Evolutionary conservation across 2,113 vertebrate genomes (phyloP).

Genomic region (Tachysurus fulvidraco): DNA sequence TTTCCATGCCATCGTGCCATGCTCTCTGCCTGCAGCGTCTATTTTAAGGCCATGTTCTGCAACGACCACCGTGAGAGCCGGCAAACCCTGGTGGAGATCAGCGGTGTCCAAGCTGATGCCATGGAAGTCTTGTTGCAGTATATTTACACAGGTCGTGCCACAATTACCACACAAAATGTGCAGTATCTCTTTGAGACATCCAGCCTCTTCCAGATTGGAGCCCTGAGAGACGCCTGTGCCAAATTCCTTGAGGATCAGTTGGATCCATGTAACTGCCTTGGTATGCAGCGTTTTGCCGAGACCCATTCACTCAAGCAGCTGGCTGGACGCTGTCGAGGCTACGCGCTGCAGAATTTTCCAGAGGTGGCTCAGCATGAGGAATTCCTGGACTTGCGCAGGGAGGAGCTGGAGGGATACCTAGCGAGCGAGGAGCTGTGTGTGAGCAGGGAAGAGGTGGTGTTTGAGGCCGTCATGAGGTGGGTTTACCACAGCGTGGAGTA

Average conservation of each 20-base stretch:
- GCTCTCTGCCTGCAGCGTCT: slow-evolving; percentile 83
- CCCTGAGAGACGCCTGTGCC: slow-evolving; percentile 90
- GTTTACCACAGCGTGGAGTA: slow-evolving; percentile 86
- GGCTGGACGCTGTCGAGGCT: slow-evolving; percentile 87
- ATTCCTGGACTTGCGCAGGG: slow-evolving; percentile 65
- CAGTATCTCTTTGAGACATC: slow-evolving; percentile 97
- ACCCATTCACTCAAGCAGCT: slow-evolving; percentile 91
- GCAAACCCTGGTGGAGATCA: slow-evolving; percentile 87
- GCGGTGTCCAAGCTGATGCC: slow-evolving; percentile 86
- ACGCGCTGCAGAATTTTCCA: slow-evolving; percentile 87
- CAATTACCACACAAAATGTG: slow-evolving; percentile 95
- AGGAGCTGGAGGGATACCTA: slow-evolving; percentile 94
- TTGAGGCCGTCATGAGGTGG: slow-evolving; percentile 97
- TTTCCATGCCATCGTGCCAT: slow-evolving; percentile 85
- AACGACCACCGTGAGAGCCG: slow-evolving; percentile 85
- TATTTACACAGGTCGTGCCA: slow-evolving; percentile 94
- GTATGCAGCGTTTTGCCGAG: slow-evolving; percentile 95
- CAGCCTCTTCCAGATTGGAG: slow-evolving; percentile 92
- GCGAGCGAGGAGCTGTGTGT: slow-evolving; percentile 89
- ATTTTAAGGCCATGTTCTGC: slow-evolving; percentile 85
- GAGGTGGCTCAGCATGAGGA: slow-evolving; percentile 78
- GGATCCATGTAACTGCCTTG: slow-evolving; percentile 96
- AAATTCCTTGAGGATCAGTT: slow-evolving; percentile 97
- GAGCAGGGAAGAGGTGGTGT: slow-evolving; percentile 92
- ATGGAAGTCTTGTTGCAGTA: slow-evolving; percentile 97